A percentile compares a stretch with the other conserved stretches of the same genome.
Evolutionary conservation across 2,797 vertebrate species (phyloP).

Genomic region (Gymnoscopelus braueri): DNA sequence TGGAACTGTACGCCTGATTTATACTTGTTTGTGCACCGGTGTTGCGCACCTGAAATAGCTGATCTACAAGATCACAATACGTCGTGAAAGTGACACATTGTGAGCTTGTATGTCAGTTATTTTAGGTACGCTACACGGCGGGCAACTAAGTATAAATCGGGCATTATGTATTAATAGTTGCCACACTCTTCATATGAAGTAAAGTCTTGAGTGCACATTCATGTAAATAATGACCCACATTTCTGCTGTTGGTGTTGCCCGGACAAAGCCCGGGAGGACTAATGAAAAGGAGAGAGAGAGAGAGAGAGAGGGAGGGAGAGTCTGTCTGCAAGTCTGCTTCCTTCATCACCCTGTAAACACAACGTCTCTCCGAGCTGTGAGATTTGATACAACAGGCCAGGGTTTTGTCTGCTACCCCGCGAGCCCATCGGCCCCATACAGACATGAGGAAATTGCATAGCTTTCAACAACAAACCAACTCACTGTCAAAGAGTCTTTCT

Average conservation of each 20-base stretch:
- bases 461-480: conserved; percentile 5
- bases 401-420: background rate
- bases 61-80: too few relatives aligned
- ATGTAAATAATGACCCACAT: too few relatives aligned
- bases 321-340: conserved; percentile 4
- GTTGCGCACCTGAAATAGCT: too few relatives aligned
- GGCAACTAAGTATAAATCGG: too few relatives aligned
- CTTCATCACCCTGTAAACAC: conserved; percentile 2
- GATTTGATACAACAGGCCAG: conserved; percentile 6
- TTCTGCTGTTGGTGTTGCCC: too few relatives aligned
- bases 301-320: conserved; percentile 22
- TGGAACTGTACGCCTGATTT: too few relatives aligned
- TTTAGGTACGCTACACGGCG: too few relatives aligned
- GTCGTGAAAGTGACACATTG: too few relatives aligned
- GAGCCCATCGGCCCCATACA: background rate
- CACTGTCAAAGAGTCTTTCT: conserved; percentile 8
- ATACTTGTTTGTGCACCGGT: too few relatives aligned
- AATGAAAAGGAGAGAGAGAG: conserved; percentile 2
- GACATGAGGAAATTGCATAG: conserved; percentile 12
- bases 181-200: background rate
- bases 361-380: background rate
- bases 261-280: too few relatives aligned
- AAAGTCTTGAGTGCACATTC: background rate
- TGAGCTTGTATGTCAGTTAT: too few relatives aligned
- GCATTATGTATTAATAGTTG: too few relatives aligned